Conservation (phyloP, 2,797 vertebrate species). For the Psittacula derbiana region DNA sequence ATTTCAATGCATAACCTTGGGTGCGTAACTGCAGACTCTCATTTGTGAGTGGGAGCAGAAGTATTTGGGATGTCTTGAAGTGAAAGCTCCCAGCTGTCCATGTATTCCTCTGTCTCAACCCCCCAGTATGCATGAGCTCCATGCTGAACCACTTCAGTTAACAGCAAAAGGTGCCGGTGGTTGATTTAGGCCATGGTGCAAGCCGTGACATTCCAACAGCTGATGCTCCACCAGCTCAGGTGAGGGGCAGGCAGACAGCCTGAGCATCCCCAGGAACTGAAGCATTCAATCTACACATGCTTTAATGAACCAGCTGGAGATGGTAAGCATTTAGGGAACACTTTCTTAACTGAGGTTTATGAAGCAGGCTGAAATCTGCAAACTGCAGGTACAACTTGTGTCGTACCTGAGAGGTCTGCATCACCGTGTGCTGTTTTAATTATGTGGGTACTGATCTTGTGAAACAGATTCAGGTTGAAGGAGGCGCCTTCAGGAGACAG, state of each 20-base stretch:
- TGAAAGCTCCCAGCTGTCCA: not conserved
- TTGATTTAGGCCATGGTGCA: not conserved
- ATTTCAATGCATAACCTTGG: not conserved
- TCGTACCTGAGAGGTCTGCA: not conserved
- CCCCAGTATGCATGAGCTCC: accelerated
- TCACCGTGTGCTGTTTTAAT: not conserved
- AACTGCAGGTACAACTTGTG: not conserved
- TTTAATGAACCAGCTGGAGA: not conserved
- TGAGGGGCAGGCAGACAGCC: not conserved
- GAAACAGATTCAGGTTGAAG: not conserved
- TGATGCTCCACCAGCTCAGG: not conserved
- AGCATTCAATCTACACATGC: accelerated
- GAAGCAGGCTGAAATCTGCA: not conserved
- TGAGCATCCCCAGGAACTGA: not conserved
- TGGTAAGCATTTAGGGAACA: accelerated
- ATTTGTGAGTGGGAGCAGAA: not conserved
- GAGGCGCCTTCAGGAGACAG: not conserved
- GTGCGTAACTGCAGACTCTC: not conserved
- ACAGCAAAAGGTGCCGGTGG: not conserved
- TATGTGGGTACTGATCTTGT: accelerated
- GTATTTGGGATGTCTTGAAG: not conserved
- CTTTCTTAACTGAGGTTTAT: not conserved
- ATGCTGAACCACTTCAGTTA: not conserved
- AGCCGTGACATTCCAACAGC: not conserved
- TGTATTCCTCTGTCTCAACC: not conserved